Evolutionary conservation across 2,797 vertebrate genomes (phyloP).

Genomic region (Halcyon chelicuti): DNA sequence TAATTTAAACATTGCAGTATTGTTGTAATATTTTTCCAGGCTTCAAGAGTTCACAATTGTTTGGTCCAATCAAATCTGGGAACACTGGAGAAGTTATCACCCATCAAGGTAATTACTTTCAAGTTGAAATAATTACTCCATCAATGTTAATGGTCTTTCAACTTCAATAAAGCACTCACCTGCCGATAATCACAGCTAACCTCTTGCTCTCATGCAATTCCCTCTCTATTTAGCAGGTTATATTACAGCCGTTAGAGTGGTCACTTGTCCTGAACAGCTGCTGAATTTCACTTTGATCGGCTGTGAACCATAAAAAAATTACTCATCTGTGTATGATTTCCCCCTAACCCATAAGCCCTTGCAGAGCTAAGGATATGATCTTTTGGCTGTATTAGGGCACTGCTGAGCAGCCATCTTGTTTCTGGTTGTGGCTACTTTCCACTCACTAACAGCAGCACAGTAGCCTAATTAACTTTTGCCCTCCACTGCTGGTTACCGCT

Average conservation of each 20-base stretch:
- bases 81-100: slow-evolving; percentile 85
- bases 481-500: slow-evolving; percentile 50
- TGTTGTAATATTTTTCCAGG: slow-evolving; percentile 86
- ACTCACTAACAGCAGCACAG: slow-evolving; percentile 43
- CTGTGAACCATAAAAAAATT: slow-evolving; percentile 86
- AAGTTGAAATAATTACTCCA: slow-evolving; percentile 92
- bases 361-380: slow-evolving; percentile 76
- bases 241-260: slow-evolving; percentile 86
- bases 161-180: slow-evolving; percentile 92
- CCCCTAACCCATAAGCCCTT: slow-evolving; percentile 82
- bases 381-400: slow-evolving; percentile 61
- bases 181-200: slow-evolving; percentile 88
- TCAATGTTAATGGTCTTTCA: slow-evolving; percentile 92
- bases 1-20: slow-evolving; percentile 80
- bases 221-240: slow-evolving; percentile 88
- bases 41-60: slow-evolving; percentile 81
- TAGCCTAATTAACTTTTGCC: slow-evolving; percentile 76
- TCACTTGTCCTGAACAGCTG: slow-evolving; percentile 90
- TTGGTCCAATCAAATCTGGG: slow-evolving; percentile 82
- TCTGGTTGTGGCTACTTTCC: slow-evolving; percentile 65
- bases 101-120: slow-evolving; percentile 89
- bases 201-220: slow-evolving; percentile 86
- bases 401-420: slow-evolving; percentile 77
- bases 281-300: slow-evolving; percentile 86
- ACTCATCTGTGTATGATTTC: slow-evolving; percentile 86